Percentiles rank a stretch among this genome's conserved stretches.
Evolutionary conservation across 2,113 vertebrate species (phyloP).

Genomic region (Sylvia atricapilla): DNA sequence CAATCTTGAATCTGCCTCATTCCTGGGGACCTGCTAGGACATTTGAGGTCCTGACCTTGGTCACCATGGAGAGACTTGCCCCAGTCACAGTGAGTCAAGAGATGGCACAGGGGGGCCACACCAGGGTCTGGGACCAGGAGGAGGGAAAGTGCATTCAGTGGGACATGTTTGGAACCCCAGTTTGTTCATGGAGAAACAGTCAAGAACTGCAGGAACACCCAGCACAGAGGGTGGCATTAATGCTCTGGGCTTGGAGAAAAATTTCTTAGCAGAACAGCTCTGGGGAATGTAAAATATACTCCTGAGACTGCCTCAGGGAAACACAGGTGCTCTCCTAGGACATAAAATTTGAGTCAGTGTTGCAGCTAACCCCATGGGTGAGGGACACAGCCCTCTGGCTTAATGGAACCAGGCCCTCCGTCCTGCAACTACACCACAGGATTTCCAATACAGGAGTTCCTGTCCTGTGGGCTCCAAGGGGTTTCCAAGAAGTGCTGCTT

Average conservation of each 20-base stretch:
- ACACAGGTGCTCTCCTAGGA: background rate
- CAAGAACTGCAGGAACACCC: background rate
- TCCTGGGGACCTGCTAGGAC: background rate
- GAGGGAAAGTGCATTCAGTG: constrained; percentile 18
- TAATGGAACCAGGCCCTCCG: background rate
- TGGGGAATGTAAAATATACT: background rate
- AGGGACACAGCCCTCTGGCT: fast-evolving
- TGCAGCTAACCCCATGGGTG: fast-evolving
- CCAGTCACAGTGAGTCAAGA: fast-evolving
- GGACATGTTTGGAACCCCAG: constrained; percentile 80
- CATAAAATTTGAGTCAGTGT: background rate
- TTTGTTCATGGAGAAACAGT: constrained; percentile 41
- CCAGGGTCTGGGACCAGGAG: background rate
- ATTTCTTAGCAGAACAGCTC: too few species aligned
- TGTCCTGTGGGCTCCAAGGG: too few species aligned
- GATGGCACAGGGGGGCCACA: fast-evolving
- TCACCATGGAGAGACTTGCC: background rate
- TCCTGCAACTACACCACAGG: background rate
- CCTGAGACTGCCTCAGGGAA: background rate
- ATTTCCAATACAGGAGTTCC: background rate
- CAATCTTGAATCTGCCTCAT: background rate
- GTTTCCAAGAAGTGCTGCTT: background rate
- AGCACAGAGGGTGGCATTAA: background rate
- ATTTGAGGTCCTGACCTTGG: background rate
- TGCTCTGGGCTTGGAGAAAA: background rate